Base-by-base conservation (phyloP, 1,140 invertebrate species). In the Ceratitis capitata region DNA sequence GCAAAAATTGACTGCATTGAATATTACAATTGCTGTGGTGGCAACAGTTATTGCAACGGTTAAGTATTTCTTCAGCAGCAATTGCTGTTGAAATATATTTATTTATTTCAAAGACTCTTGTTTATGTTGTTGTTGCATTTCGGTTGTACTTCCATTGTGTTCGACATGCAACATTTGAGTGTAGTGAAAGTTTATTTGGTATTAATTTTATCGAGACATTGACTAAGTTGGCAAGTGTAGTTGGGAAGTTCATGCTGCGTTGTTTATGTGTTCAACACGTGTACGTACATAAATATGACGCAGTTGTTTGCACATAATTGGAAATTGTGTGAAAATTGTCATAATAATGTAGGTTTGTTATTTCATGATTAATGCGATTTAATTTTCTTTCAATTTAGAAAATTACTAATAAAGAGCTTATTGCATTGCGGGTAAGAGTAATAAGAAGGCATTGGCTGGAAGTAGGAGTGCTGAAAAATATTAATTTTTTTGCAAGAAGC, bases 1-100 rank as follows among this genome's bases (percentile, higher is more conserved):
- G 69, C 69, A 9, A 78, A 78, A 78, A 78, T 78, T 78, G 39
- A 45, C 69, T 78, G 26, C 69, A 78, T 78, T 47, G 69, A 78
- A 35, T 78, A 26, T 16, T 45, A 45, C 69, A 78, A 78, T 78
- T 78, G 69, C 39, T 45, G 69, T 10, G 23, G 58, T 26, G 39
- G n/a, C 23, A 78, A 45, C 69, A 78, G 69, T 45, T 45, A 78
- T 78, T 78, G 69, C 69, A 16, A 23, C 39, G 69, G 69, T 78
- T 78, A 47, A 78, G 69, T 78, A 45, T 42, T 45, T 35, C n/a
- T 47, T 4, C 42, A 45, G 39, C 39, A 78, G 69, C 69, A 45
- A 78, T 78, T 78, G 42, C 69, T 78, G 39, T 47, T 45, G n/a
- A 45, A 78, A 45, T 78, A 19, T 23, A 78, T 47, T 78, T 78